Evolutionary conservation across 2,888 invertebrate species (phyloP).

Genomic region (Ommatoiulus sabulosus): DNA sequence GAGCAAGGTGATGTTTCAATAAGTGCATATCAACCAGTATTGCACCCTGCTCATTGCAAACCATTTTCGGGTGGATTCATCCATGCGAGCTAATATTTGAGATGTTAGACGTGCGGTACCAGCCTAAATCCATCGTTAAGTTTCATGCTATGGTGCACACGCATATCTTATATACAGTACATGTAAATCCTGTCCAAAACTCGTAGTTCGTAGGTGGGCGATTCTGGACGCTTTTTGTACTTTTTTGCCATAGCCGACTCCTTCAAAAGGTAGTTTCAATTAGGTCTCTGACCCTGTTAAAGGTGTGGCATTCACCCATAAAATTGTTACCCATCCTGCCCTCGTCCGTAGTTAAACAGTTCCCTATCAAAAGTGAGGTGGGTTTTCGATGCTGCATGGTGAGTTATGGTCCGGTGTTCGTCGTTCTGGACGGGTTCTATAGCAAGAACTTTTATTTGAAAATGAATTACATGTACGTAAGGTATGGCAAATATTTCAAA

Average conservation of each 20-base stretch:
- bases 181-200: neutral
- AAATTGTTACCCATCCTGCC: neutral
- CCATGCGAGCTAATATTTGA: neutral
- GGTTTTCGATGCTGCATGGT: neutral
- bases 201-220: constrained; percentile 25
- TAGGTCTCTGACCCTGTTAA: constrained; percentile 34
- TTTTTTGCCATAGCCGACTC: neutral
- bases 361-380: constrained; percentile 13
- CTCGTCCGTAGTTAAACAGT: neutral
- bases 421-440: neutral
- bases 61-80: neutral
- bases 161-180: too few relatives aligned
- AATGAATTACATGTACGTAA: too few relatives aligned
- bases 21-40: neutral
- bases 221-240: neutral
- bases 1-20: neutral
- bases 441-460: neutral
- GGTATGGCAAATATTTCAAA: neutral
- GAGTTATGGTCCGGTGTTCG: neutral
- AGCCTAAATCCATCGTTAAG: neutral
- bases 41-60: neutral
- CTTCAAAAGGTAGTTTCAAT: neutral
- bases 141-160: neutral
- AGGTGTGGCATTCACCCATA: constrained; percentile 34
- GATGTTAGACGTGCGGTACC: neutral